A percentile compares a stretch with the other conserved stretches of the same genome.
Conservation (phyloP, 2,888 invertebrate genomes). For the Epicampocera succincta region DNA sequence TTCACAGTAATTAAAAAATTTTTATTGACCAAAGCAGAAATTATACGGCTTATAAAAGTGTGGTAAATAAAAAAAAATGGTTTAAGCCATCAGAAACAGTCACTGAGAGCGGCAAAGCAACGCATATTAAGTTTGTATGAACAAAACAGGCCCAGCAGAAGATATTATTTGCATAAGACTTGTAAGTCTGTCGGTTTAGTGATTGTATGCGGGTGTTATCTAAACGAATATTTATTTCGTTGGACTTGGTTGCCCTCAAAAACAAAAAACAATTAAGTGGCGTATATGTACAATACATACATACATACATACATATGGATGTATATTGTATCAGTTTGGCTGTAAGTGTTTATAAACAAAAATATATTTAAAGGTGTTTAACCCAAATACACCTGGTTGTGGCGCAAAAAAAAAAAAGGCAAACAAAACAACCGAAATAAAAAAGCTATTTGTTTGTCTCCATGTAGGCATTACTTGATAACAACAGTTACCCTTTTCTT, state of each 20-base stretch:
- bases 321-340: no score
- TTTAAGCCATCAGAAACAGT: background rate
- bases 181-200: constrained; percentile 54
- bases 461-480: constrained; percentile 33
- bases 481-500: constrained; percentile 19
- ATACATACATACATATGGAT: background rate
- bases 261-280: no score
- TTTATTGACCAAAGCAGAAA: constrained; percentile 8
- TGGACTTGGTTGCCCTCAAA: constrained; percentile 28
- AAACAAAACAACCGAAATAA: no score
- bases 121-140: background rate
- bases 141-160: constrained; percentile 43
- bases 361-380: constrained; percentile 56
- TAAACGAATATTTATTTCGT: constrained; percentile 30
- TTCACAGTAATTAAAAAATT: background rate
- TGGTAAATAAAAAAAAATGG: background rate
- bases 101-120: background rate
- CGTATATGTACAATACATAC: background rate
- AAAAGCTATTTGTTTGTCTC: constrained; percentile 19
- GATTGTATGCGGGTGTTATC: constrained; percentile 66
- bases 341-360: background rate
- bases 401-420: constrained; percentile 35
- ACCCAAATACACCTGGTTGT: constrained; percentile 66
- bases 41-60: constrained; percentile 13
- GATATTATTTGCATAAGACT: constrained; percentile 65